phyloP scores from a whole-genome alignment of 1,140 invertebrate genomes.

The Drosophila serrata region DNA sequence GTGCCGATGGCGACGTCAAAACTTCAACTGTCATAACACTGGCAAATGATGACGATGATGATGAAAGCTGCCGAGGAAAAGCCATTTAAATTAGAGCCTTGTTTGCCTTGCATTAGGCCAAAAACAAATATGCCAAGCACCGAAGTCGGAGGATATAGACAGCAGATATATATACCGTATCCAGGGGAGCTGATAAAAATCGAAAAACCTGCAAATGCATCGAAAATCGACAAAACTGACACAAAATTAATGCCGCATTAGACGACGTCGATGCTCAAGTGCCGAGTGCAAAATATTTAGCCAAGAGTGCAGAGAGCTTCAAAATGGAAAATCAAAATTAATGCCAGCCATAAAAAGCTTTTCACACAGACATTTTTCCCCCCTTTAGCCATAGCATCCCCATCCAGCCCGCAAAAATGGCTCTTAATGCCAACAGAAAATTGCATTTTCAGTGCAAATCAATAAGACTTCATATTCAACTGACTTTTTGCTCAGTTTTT shows the following conservation, averaged over 20 bases:
- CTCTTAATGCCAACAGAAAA: conserved; percentile 46
- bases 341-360: conserved; percentile 52
- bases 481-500: conserved; percentile 37
- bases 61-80: conserved; percentile 53
- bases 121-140: conserved; percentile 59
- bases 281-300: conserved; percentile 40
- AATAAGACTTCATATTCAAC: conserved; percentile 40
- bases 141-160: conserved; percentile 27
- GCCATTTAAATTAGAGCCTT: conserved; percentile 76
- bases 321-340: conserved; percentile 53
- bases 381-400: not conserved
- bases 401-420: conserved; percentile 8
- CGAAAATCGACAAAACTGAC: conserved; percentile 24
- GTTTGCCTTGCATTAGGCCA: conserved; percentile 80
- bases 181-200: conserved; percentile 18
- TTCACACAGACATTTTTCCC: conserved; percentile 31
- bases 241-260: conserved; percentile 28
- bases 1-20: conserved; percentile 45
- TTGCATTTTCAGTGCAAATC: conserved; percentile 54
- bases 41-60: conserved; percentile 44
- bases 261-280: conserved; percentile 19
- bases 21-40: conserved; percentile 82
- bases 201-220: conserved; percentile 17
- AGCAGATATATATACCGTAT: not conserved
- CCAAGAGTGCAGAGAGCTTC: conserved; percentile 22